Percentiles rank a stretch among this genome's conserved stretches.
phyloP scores from a whole-genome alignment of 2,113 vertebrate species.

The Pseudopipra pipra region DNA sequence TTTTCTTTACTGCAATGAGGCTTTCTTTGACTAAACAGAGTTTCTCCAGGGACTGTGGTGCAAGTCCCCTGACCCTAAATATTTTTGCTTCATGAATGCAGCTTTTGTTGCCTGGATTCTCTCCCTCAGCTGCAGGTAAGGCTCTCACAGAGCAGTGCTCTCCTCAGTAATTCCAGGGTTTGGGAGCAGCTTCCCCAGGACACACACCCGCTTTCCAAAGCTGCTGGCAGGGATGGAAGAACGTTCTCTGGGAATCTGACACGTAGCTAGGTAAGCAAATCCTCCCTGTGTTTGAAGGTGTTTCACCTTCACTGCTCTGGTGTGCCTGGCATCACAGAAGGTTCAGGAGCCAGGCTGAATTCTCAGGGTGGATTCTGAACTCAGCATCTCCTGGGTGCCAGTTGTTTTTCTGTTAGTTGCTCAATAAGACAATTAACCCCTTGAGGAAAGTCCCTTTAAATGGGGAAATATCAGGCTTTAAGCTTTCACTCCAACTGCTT shows the following conservation, averaged over 20 bases:
- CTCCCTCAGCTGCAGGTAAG: background rate
- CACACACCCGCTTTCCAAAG: background rate
- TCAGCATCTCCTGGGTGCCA: constrained; percentile 5
- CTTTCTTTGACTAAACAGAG: background rate
- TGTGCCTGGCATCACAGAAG: background rate
- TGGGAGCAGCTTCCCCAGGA: background rate
- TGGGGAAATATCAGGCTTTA: background rate
- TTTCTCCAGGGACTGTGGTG: background rate
- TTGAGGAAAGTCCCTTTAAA: constrained; percentile 9
- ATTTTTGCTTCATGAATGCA: background rate
- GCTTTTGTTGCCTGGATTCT: background rate
- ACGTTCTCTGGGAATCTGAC: background rate
- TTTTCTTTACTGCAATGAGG: background rate
- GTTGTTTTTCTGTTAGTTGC: constrained; percentile 28
- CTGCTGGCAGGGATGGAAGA: background rate
- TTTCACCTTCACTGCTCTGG: background rate
- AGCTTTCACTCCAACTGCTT: background rate
- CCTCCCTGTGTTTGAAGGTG: background rate
- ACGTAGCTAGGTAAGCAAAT: background rate
- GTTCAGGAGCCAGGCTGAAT: background rate
- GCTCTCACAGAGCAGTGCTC: background rate
- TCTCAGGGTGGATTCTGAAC: background rate
- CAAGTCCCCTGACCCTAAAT: background rate
- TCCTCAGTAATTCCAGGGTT: background rate
- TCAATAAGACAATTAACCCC: background rate